Conservation (phyloP, 1,140 invertebrate genomes). For the Proctacanthus coquilletti region DNA sequence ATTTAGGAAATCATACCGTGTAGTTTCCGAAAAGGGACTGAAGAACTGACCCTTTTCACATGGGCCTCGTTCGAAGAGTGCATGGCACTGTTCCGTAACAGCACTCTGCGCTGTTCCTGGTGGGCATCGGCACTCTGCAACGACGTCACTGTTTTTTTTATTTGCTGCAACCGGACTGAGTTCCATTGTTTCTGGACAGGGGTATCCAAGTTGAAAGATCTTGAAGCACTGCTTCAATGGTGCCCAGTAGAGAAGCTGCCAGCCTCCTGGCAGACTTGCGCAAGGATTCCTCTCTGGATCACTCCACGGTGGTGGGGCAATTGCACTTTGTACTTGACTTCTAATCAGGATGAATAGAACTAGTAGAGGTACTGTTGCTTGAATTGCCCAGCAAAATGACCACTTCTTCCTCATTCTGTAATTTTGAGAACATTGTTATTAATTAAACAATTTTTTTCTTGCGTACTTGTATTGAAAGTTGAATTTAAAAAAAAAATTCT, state of each 20-base stretch:
- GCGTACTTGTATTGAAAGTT: too few relatives aligned
- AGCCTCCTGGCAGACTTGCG: slow-evolving; percentile 54
- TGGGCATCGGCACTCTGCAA: slow-evolving; percentile 58
- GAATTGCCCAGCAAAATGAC: too few relatives aligned
- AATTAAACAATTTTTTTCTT: too few relatives aligned
- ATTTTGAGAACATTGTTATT: too few relatives aligned
- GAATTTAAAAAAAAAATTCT: too few relatives aligned
- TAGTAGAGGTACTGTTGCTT: not conserved
- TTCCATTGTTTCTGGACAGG: slow-evolving; percentile 70
- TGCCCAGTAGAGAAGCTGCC: slow-evolving; percentile 73
- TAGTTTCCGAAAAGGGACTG: slow-evolving; percentile 36
- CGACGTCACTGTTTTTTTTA: slow-evolving; percentile 16
- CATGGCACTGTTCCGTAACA: slow-evolving; percentile 42
- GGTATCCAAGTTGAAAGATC: slow-evolving; percentile 63
- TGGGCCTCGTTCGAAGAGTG: slow-evolving; percentile 51
- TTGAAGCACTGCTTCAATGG: slow-evolving; percentile 67
- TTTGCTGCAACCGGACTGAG: slow-evolving; percentile 38
- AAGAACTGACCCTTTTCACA: slow-evolving; percentile 55
- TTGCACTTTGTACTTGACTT: slow-evolving; percentile 29
- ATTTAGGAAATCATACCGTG: not conserved
- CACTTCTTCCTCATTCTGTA: too few relatives aligned
- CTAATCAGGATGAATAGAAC: not conserved
- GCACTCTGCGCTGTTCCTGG: slow-evolving; percentile 51
- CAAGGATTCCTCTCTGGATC: slow-evolving; percentile 66
- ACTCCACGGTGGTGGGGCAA: slow-evolving; percentile 70